phyloP scores from a whole-genome alignment of 2,888 invertebrate genomes.

The Anthoptus insignis region DNA sequence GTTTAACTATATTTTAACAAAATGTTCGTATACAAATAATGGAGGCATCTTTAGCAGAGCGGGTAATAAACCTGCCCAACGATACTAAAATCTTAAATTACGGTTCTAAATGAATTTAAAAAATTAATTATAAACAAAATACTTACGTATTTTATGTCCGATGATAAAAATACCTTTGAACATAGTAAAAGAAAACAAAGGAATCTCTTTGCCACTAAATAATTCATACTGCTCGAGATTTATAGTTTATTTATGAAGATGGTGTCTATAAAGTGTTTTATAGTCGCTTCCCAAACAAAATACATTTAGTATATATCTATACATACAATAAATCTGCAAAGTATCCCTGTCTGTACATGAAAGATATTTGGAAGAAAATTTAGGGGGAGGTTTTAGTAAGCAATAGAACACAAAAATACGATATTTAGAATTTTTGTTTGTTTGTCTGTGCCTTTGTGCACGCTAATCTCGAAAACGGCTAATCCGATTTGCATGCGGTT shows the following conservation, averaged over 20 bases:
- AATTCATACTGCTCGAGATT: conserved; percentile 7
- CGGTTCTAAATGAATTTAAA: background rate
- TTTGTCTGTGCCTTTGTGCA: too few species aligned
- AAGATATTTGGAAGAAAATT: too few species aligned
- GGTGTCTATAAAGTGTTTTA: conserved; percentile 14
- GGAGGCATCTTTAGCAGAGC: background rate
- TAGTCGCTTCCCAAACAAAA: conserved; percentile 1
- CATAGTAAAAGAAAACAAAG: background rate
- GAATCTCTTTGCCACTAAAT: background rate
- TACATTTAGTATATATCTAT: conserved; percentile 7
- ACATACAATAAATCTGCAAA: too few species aligned
- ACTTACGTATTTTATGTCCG: background rate
- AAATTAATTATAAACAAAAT: background rate
- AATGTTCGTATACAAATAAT: too few species aligned
- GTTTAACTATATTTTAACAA: too few species aligned
- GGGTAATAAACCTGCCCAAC: background rate
- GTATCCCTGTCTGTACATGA: too few species aligned
- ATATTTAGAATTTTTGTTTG: too few species aligned
- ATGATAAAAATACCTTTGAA: conserved; percentile 4
- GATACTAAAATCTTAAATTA: background rate
- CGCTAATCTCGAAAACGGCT: too few species aligned
- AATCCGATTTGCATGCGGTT: too few species aligned
- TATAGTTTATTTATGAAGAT: conserved; percentile 12
- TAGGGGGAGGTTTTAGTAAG: too few species aligned
- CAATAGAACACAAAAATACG: too few species aligned